A percentile compares a stretch with the other conserved stretches of the same genome.
Conservation (phyloP, 2,113 vertebrate species). For the Dascyllus trimaculatus region DNA sequence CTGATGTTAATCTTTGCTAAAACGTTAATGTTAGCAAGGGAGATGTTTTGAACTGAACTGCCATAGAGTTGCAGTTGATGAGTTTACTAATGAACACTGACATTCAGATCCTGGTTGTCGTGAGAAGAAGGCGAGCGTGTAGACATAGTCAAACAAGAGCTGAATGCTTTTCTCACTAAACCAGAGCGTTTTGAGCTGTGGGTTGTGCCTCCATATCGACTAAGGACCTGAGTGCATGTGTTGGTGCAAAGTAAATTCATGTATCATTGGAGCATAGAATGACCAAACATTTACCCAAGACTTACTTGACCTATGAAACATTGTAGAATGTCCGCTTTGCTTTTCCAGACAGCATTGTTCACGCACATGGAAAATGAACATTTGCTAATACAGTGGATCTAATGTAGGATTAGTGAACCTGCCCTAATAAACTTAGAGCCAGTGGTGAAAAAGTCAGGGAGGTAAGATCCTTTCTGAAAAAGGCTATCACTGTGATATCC, state of each 20-base stretch:
- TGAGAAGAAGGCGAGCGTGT: not conserved
- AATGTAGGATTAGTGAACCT: not conserved
- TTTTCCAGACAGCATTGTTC: not conserved
- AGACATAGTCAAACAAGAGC: conserved; percentile 4
- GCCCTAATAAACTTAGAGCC: not conserved
- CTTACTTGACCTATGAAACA: not conserved
- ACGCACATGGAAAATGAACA: too few relatives aligned
- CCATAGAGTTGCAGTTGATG: not conserved
- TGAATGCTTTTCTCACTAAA: conserved; percentile 12
- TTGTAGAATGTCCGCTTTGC: not conserved
- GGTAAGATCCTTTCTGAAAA: too few relatives aligned
- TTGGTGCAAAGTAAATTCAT: not conserved
- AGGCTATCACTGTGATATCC: too few relatives aligned
- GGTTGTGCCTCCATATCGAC: conserved; percentile 1
- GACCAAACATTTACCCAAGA: conserved; percentile 39
- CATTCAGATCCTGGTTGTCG: conserved; percentile 3
- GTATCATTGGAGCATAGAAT: not conserved
- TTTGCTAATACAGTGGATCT: too few relatives aligned
- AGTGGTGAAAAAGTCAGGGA: too few relatives aligned
- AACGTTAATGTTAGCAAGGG: not conserved
- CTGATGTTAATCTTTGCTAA: not conserved
- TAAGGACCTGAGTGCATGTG: not conserved
- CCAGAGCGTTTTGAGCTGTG: conserved; percentile 19
- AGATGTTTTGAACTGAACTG: conserved; percentile 9
- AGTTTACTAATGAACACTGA: not conserved